phyloP scores from a whole-genome alignment of 2,113 vertebrate species.

The Vanacampus margaritifer region DNA sequence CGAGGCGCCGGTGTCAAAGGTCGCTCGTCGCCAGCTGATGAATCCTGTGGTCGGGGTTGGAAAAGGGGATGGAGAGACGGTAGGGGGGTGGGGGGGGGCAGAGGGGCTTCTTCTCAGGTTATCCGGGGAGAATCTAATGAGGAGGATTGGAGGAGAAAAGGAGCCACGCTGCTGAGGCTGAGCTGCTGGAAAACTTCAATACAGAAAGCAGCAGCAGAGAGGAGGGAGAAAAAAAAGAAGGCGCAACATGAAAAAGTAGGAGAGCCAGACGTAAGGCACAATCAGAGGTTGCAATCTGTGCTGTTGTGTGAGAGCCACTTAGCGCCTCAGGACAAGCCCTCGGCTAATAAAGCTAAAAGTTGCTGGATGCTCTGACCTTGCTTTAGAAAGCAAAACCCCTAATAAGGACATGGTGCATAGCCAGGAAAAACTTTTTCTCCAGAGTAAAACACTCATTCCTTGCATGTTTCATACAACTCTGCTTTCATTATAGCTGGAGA shows the following conservation, averaged over 20 bases:
- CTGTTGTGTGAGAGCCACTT: constrained; percentile 60
- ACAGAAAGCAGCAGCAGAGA: constrained; percentile 44
- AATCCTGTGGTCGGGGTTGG: constrained; percentile 68
- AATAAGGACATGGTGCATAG: constrained; percentile 68
- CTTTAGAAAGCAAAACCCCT: constrained; percentile 61
- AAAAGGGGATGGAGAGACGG: constrained; percentile 57
- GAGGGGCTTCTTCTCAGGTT: constrained; percentile 64
- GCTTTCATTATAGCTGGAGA: constrained; percentile 56
- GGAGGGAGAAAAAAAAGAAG: constrained; percentile 38
- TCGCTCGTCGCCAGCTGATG: constrained; percentile 67
- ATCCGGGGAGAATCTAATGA: constrained; percentile 73
- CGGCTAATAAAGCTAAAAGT: constrained; percentile 70
- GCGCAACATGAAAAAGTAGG: constrained; percentile 52
- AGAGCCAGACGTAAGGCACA: constrained; percentile 60
- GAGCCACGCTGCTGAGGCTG: constrained; percentile 31
- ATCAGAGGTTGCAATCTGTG: constrained; percentile 59
- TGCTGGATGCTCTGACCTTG: constrained; percentile 64
- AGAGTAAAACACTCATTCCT: constrained; percentile 59
- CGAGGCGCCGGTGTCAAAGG: constrained; percentile 67
- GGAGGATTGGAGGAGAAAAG: constrained; percentile 57
- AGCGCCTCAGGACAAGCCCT: constrained; percentile 64
- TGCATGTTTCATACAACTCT: constrained; percentile 50
- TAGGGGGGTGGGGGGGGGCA: constrained; percentile 44
- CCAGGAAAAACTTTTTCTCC: constrained; percentile 51
- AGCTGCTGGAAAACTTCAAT: constrained; percentile 53